phyloP scores from a whole-genome alignment of 2,113 vertebrate species.

The Cyrtonyx montezumae region DNA sequence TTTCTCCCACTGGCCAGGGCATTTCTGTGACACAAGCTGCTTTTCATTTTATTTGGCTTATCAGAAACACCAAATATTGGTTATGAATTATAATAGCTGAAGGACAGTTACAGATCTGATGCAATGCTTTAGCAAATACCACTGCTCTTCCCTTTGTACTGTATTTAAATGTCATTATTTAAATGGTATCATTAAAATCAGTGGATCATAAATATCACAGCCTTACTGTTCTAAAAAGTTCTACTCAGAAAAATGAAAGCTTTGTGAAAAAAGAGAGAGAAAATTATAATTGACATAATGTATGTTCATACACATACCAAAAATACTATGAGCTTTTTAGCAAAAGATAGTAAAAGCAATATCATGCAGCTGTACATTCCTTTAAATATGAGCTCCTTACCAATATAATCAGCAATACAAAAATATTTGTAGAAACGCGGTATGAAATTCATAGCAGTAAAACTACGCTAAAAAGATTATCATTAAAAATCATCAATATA shows the following conservation, averaged over 20 bases:
- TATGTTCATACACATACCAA: too few relatives aligned
- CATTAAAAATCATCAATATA: slow-evolving; percentile 1
- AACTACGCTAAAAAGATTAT: not conserved
- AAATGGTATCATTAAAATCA: not conserved
- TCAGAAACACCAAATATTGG: slow-evolving; percentile 21
- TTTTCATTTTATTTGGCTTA: not conserved
- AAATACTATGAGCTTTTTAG: not conserved
- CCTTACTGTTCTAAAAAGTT: not conserved
- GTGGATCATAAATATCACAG: not conserved
- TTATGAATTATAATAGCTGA: slow-evolving; percentile 3
- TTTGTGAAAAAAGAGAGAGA: not conserved
- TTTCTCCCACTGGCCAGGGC: not conserved
- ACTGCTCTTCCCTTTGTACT: not conserved
- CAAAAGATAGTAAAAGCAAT: not conserved
- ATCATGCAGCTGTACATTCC: rapidly evolving
- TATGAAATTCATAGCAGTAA: not conserved
- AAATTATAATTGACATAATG: not conserved
- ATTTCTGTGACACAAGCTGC: not conserved
- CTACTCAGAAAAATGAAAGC: not conserved
- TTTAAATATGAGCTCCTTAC: slow-evolving; percentile 11
- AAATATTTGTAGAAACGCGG: not conserved
- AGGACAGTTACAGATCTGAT: not conserved
- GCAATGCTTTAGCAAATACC: not conserved
- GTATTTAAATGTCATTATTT: not conserved
- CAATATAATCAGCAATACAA: slow-evolving; percentile 9